phyloP scores from a whole-genome alignment of 2,797 vertebrate species.

The Furcifer pardalis region DNA sequence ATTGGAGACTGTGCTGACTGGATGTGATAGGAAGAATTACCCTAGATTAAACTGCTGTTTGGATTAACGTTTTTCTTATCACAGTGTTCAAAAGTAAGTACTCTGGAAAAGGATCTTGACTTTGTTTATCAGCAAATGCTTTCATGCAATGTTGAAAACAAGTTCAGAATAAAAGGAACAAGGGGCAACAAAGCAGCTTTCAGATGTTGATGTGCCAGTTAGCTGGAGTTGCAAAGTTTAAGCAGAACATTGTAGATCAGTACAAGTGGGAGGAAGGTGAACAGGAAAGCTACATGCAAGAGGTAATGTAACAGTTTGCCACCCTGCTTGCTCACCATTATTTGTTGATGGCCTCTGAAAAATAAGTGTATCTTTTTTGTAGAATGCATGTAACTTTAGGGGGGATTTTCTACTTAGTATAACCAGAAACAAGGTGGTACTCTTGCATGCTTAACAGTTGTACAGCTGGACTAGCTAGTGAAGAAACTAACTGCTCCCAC shows the following conservation, averaged over 20 bases:
- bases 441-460: neutral
- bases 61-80: constrained; percentile 54
- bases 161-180: constrained; percentile 29
- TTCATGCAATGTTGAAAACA: constrained; percentile 26
- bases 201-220: constrained; percentile 19
- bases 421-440: neutral
- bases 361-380: constrained; percentile 36
- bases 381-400: constrained; percentile 40
- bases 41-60: constrained; percentile 38
- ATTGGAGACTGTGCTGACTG: constrained; percentile 33
- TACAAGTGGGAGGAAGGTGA: constrained; percentile 37
- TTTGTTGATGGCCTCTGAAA: constrained; percentile 40
- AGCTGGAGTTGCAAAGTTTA: constrained; percentile 19
- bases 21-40: constrained; percentile 26
- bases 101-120: constrained; percentile 39
- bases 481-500: neutral
- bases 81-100: constrained; percentile 39
- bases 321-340: constrained; percentile 43
- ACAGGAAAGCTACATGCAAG: neutral
- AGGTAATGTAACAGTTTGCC: neutral
- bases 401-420: constrained; percentile 44
- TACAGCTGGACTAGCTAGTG: neutral
- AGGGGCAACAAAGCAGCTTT: constrained; percentile 27
- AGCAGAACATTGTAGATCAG: constrained; percentile 23
- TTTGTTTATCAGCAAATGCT: constrained; percentile 55